Percentiles rank a stretch among this genome's conserved stretches.
Conservation (phyloP, 2,888 invertebrate species). For the Drosophila falleni region DNA sequence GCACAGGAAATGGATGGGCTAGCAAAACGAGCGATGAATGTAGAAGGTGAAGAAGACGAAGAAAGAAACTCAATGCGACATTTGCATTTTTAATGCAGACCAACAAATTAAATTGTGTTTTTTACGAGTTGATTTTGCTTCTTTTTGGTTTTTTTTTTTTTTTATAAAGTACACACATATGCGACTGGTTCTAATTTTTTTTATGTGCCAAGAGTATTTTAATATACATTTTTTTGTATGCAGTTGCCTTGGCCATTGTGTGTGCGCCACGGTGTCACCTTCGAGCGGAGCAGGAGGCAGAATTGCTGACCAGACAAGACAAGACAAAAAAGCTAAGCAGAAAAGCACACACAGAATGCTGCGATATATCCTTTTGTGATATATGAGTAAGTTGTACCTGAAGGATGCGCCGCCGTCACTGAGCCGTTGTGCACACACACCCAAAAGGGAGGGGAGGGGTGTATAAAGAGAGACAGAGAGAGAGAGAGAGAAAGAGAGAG, state of each 20-base stretch:
- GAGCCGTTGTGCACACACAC: conserved; percentile 83
- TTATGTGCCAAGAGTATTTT: conserved; percentile 25
- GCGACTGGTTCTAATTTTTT: conserved; percentile 67
- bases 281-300: conserved; percentile 52
- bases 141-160: conserved; percentile 1
- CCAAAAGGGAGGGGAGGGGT: background rate
- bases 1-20: conserved; percentile 58
- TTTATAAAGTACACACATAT: conserved; percentile 13
- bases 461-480: background rate
- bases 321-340: conserved; percentile 72
- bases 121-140: conserved; percentile 65
- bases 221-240: conserved; percentile 42
- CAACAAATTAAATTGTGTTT: conserved; percentile 68
- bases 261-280: conserved; percentile 81
- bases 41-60: conserved; percentile 17
- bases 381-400: conserved; percentile 84
- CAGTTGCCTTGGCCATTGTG: conserved; percentile 59
- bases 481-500: background rate
- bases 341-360: conserved; percentile 69
- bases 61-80: conserved; percentile 74
- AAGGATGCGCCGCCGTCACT: conserved; percentile 76
- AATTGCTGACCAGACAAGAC: conserved; percentile 64
- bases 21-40: conserved; percentile 26
- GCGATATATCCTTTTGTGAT: conserved; percentile 81
- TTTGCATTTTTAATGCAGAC: conserved; percentile 84